Percentiles rank a stretch among this genome's conserved stretches.
These are phyloP conservation scores for Archips crataeganus DNA, from an alignment of 2,888 invertebrate species.

Conservation along the genomic window DNA sequence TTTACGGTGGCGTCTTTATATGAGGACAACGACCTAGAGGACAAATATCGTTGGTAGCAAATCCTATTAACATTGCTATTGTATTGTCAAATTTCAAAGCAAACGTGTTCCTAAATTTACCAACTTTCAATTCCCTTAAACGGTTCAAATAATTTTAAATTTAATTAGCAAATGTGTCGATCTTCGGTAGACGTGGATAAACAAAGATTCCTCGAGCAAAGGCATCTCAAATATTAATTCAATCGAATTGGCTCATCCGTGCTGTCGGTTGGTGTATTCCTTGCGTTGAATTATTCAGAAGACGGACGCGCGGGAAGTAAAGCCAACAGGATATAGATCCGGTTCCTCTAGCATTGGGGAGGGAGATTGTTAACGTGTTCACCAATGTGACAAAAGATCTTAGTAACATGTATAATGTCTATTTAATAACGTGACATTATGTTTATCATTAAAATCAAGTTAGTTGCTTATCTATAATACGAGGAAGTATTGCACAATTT, in stretches of 20 bases:
- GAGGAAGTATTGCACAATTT: background rate
- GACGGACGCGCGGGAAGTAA: slow-evolving; percentile 59
- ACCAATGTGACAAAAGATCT: background rate
- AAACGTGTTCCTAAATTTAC: background rate
- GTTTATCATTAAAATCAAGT: background rate
- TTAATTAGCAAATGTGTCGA: slow-evolving; percentile 13
- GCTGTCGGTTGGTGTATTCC: slow-evolving; percentile 50
- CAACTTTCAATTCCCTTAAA: background rate
- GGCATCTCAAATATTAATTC: slow-evolving; percentile 38
- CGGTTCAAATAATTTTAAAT: background rate
- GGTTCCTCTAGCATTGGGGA: slow-evolving; percentile 59
- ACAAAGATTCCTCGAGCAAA: slow-evolving; percentile 5
- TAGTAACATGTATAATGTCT: background rate
- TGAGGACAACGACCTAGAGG: too few species aligned
- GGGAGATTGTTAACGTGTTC: background rate
- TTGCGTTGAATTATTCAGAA: slow-evolving; percentile 71
- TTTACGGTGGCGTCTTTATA: background rate
- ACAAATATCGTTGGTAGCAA: too few species aligned
- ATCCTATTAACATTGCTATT: background rate
- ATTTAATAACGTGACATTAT: background rate
- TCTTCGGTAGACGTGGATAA: slow-evolving; percentile 9
- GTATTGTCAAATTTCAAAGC: background rate
- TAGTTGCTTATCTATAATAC: slow-evolving; percentile 1
- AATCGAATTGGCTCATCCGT: slow-evolving; percentile 34
- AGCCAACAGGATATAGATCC: slow-evolving; percentile 77